Evolutionary conservation across 2,113 vertebrate species (phyloP), one percentile per base, ranked within the genome.

Genomic region (Emberiza fucata): DNA sequence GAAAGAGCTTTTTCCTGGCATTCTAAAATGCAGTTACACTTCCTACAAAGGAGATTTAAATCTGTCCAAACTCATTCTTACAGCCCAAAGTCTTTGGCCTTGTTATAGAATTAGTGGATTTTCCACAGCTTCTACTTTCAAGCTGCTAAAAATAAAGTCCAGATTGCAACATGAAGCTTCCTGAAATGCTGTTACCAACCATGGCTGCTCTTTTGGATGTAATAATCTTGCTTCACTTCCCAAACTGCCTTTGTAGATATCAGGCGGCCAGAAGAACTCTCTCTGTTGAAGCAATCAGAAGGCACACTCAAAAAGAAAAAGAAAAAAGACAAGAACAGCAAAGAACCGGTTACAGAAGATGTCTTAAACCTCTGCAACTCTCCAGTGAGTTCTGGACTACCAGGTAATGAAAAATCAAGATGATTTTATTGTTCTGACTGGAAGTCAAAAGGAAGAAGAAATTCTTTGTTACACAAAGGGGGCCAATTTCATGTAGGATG

Each of bases 301-400:
- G 98, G 99, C 60, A 95, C 73, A 19, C 97, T 97, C n/a, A 99
- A 99, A 97, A 99, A 99, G 98, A 99, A 99, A 97, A 99, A 99
- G 97, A 99, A 98, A 94, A 99, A 98, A 97, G 98, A 99, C 17
- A 99, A 99, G 94, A 98, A 94, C 50, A 97, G 90, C 83, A 98
- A 98, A 48, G 97, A 98, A 40, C 73, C 97, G 8, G 14, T 94
- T 37, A 94, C 96, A 54, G 98, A 99, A 57, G 99, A 99, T 61
- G 79, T 99, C 73, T 97, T 99, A 96, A 98, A 98, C 96, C 97
- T 99, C 57, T 98, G 98, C 60, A 86, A 97, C 71, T 95, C 98
- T 39, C 97, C 97, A 53, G 97, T 97, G 63, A 98, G 94, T 60
- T 97, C 98, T 48, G 99, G 98, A 87, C 97, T 97, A 72, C 86